Base-by-base conservation (phyloP, 2,797 vertebrate genomes). In the Aerospiza tachiro region DNA sequence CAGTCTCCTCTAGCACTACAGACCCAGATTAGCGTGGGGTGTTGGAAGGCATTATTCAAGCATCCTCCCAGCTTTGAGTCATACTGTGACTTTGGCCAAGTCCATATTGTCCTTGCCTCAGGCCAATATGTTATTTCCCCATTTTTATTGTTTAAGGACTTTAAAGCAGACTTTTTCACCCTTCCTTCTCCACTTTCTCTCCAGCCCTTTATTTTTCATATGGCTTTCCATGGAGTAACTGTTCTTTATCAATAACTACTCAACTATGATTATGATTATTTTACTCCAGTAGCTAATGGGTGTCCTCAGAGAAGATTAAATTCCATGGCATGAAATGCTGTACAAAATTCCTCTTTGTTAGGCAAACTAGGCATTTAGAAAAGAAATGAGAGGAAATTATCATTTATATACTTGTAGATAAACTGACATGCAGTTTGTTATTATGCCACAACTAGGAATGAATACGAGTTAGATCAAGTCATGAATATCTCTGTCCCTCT, bases 381-480 rank as follows among this genome's bases (percentile, higher is more conserved):
- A 74, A 72, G 18, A 35, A n/a, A 12, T n/a, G 17, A 33, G 45
- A 73, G n/a, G 29, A 77, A 91, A 78, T 44, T 0, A 65, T 35
- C 8, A 31, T 56, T 28, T 78, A 23, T 11, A 17, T 44, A 33
- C 15, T 45, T 56, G 38, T 3, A 67, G 49, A 62, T 47, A 66
- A 67, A 81, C 36, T 49, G 61, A 38, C 36, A 59, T 29, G 25
- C 42, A 40, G 52, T 74, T 87, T 62, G 29, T 52, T 38, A 79
- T 96, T 85, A 56, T 52, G 88, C 90, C 28, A 44, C 38, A 47
- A 23, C 42, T 97, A 98, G 98, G 98, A 93, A 98, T 98, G 98
- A 99, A 98, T 94, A 98, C 98, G 97, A 53, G 97, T 98, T 98
- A 91, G 97, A 98, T 97, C 98, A 99, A 98, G 98, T 98, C 95